Evolutionary conservation across 2,113 vertebrate species (phyloP), one percentile per base, ranked within the genome.

Genomic region (Pteronura brasiliensis): DNA sequence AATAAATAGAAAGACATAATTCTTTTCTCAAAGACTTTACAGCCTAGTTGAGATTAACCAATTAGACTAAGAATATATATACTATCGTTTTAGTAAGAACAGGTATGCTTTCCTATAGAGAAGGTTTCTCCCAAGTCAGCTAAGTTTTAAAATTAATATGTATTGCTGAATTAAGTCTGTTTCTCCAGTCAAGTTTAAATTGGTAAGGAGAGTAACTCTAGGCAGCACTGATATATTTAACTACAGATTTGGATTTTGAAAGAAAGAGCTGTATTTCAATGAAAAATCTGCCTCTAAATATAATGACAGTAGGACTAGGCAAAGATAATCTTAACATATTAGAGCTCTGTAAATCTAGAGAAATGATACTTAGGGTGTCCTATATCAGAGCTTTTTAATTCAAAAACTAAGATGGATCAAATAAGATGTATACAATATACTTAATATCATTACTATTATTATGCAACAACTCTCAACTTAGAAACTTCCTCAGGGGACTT

Each of bases 221-320:
- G 31, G 36, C 39, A 89, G 36, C 31, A 23, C 14, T 67, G 27
- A 95, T 17, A 49, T 44, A 55, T 85, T 87, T 94, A 85, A 90
- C 86, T 44, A 90, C 42, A 90, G 72, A 88, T 90, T 96, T 42
- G 36, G 49, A 93, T 82, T 92, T 89, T 94, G 49, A 92, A 81
- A 81, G n/a, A 59, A 71, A 7, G 25, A 93, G 25, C 3, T 42
- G n/a, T 86, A 49, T 57, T 94, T 94, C 83, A 89, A 42, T 82
- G 49, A 94, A 47, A 8, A 92, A 83, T 92, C 39, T 95, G 17
- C 15, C 79, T 77, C 59, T 57, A 86, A 76, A 44, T 82, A 86
- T 63, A 87, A 67, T 81, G 36, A 89, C 34, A 82, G 31, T 44
- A 95, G 36, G 52, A 63, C 17, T 42, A 81, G 23, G 47, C 10